Evolutionary conservation across 2,113 vertebrate genomes (phyloP), one percentile per base, ranked within the genome.

Genomic region (Rattus rattus): DNA sequence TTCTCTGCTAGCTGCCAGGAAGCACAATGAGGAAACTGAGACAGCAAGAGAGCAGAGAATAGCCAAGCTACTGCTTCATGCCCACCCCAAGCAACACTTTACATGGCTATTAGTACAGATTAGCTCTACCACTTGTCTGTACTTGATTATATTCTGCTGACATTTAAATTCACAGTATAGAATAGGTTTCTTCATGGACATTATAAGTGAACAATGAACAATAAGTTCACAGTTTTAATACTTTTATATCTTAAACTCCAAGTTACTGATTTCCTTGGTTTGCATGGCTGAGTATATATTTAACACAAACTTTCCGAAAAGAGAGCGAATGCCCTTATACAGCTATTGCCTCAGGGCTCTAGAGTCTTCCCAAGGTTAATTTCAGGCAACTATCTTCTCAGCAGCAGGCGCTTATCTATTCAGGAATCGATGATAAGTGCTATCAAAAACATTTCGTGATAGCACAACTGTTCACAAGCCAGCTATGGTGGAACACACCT

Each of bases 251-350:
- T 91, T 77, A 88, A 39, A 88, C 14, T 75, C n/a, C 47, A 89
- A 80, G 16, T 86, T 33, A 30, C 88, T 88, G 19, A 26, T 95
- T 95, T 76, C 91, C 89, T 80, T 81, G 63, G 72, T 96, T 96
- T 49, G 43, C 30, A 24, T 69, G 73, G 12, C 33, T 96, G 52
- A 10, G 90, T 75, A 30, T 49, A n/a, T 49, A 43, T 81, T 81
- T 96, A 36, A 59, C 54, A 87, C 12, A 91, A 52, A 59, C n/a
- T 86, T 93, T 79, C 47, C 83, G 52, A 72, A 93, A 79, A 86
- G 91, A 84, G 80, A 85, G 43, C 43, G 43, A 43, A 76, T 22
- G 88, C 52, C 5, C 1, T 65, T 89, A 36, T 33, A 43, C 24
- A 80, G 39, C 90, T 90, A 12, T 56, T 79, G 33, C 49, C 33